Base-by-base conservation (phyloP, 37 sponge, comb jelly and placozoan genomes). In the Ephydatia muelleri region DNA sequence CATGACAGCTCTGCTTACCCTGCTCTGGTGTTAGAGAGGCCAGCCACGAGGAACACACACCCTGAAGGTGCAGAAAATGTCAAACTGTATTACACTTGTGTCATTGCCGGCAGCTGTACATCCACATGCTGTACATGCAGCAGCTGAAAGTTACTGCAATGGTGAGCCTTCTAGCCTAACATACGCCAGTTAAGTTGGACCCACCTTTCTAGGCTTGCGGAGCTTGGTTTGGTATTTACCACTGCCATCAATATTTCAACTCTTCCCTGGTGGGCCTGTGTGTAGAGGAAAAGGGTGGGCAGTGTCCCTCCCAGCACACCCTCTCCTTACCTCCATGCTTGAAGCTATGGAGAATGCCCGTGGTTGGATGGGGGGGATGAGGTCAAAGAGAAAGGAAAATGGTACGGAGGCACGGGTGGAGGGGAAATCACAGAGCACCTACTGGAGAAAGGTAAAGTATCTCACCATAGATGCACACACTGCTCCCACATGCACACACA, bases 311-410 rank as follows among this genome's bases (percentile, higher is more conserved):
- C 35, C 38, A n/a, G 66, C 14, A 5, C 25, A 33, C 3, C 36
- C 67, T 3, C 22, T 26, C 78, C 80, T 19, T 21, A 92, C 93
- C 38, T 49, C 67, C 77, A 87, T 81, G 14, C 94, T 90, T 2
- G 99, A 99, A 30, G 99, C 97, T 70, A 99, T 99, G 34, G 97
- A 97, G 91, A 99, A 99, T 5, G 97, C 96, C 48, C 99, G 79
- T 9, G 99, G 94, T 71, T 91, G 96, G 39, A 99, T 94, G 8
- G 90, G 43, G 5, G 94, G 94, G 49, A 99, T 81, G 32, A 99
- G 85, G 49, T 99, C 99, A 69, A 99, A 84, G 68, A 99, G 76
- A 80, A 95, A 99, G 5, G 85, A 28, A 40, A 95, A 70, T 4
- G 95, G 96, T 21, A 99, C 66, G 39, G 89, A 72, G 6, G 85